Base-by-base conservation (phyloP, 2,888 invertebrate species). In the Dolomedes plantarius region DNA sequence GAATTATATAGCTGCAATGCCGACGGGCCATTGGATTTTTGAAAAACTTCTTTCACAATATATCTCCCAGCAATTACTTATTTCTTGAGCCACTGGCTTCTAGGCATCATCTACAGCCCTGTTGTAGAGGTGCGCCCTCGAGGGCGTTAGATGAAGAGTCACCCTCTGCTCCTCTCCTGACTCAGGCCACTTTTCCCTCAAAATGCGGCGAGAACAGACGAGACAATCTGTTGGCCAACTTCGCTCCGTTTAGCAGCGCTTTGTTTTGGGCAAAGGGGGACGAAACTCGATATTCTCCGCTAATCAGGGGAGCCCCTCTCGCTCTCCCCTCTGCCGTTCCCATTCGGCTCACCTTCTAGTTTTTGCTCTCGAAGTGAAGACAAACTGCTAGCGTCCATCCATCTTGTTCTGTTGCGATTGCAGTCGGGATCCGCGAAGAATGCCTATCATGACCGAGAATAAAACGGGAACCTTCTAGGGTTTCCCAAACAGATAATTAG, bases 211-310 rank as follows among this genome's bases (percentile, higher is more conserved):
- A 46, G 11, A 46, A 11, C 46, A 16, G 9, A 6, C 9, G 2
- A 46, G 46, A 46, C 46, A 46, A 46, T 46, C 46, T 46, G 46
- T 46, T 46, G 46, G 46, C 46, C 46, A 46, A 46, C 46, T 46
- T 6, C n/a, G 16, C 16, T 46, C 46, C 46, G 46, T 46, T 46
- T 46, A 46, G 16, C 2, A 46, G 16, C 46, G n/a, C 16, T 46
- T 46, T 46, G 46, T 46, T 46, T 16, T 11, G 46, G 16, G 16
- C 46, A 16, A 46, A 46, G 46, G 46, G 46, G n/a, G 2, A 16
- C 46, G 46, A 16, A 46, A 46, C 16, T 46, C 16, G 46, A 46
- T 46, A 46, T 5, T 46, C 46, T 46, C 2, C 46, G 11, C 46
- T 46, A 46, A 46, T 46, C 46, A 46, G 11, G 46, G n/a, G 16